phyloP scores from a whole-genome alignment of 2,797 vertebrate species.

The Typhlichthys subterraneus region DNA sequence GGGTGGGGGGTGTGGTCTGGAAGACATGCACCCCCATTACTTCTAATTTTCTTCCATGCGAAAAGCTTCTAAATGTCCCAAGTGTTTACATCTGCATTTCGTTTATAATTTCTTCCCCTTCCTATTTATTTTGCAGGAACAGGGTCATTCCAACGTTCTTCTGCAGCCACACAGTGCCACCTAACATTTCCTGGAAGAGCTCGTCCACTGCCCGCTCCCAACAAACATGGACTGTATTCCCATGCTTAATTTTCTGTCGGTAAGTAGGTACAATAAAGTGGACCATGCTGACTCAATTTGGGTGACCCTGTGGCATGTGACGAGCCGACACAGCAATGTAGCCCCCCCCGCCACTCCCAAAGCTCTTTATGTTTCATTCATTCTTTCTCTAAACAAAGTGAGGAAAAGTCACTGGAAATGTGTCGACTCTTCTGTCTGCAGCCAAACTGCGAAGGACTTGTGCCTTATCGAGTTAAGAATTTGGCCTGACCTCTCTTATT shows the following conservation, averaged over 20 bases:
- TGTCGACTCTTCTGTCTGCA: too few species aligned
- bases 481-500: slow-evolving; percentile 72
- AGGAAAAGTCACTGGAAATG: too few species aligned
- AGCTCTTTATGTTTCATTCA: slow-evolving; percentile 28
- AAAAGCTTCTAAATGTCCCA: slow-evolving; percentile 28
- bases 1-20: slow-evolving; percentile 1
- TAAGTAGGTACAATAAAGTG: slow-evolving; percentile 76
- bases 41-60: slow-evolving; percentile 21
- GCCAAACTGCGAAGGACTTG: slow-evolving; percentile 49
- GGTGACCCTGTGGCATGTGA: slow-evolving; percentile 43
- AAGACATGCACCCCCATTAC: slow-evolving; percentile 22
- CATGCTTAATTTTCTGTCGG: slow-evolving; percentile 98
- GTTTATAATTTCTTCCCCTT: slow-evolving; percentile 36
- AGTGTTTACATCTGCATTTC: slow-evolving; percentile 25
- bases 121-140: slow-evolving; percentile 77
- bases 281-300: slow-evolving; percentile 59
- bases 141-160: slow-evolving; percentile 84
- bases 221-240: slow-evolving; percentile 99
- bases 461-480: slow-evolving; percentile 72
- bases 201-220: slow-evolving; percentile 86
- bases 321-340: slow-evolving; percentile 27
- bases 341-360: slow-evolving; percentile 11
- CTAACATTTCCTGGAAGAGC: slow-evolving; percentile 88
- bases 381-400: slow-evolving; percentile 13
- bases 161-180: slow-evolving; percentile 82